Evolutionary conservation across 2,888 invertebrate genomes (phyloP), one percentile per base, ranked within the genome.

Genomic region (Elmis aenea): DNA sequence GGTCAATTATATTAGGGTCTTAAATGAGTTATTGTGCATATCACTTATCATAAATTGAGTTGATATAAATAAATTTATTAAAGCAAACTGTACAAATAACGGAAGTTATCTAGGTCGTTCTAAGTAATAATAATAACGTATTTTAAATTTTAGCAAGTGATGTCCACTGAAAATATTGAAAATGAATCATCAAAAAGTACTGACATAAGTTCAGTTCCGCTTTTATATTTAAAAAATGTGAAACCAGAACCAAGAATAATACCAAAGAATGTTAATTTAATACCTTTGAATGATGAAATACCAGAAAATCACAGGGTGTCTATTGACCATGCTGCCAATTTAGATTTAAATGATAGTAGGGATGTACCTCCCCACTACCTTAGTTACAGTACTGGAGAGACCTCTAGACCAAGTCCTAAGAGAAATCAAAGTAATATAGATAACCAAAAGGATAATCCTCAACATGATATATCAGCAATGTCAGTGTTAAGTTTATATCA

Each of bases 401-500:
- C 18, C 13, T 15, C n/a, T 11, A 26, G 9, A 29, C 6, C n/a
- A 9, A 1, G 8, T 6, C 6, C 13, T 4, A 26, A 24, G 13
- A 5, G 6, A 12, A 32, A 26, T 35, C 22, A 11, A 6, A 20
- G 6, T 20, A 23, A 13, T 12, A 14, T 10, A 13, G 12, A 18
- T 3, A 13, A 11, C 21, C 42, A 34, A 38, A 45, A 54, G 34
- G 37, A 40, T n/a, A 30, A 33, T 11, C 38, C 44, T 14, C 46
- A 52, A 35, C 37, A 53, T 26, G 65, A 67, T 46, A 47, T 66
- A 24, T 46, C 57, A 22, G 77, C 77, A 45, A 76, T 77, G 75
- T 77, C 77, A 20, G 73, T 75, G 35, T 68, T 74, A 54, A 76
- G 74, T 67, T 51, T 68, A 24, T 75, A 75, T 62, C 70, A 71